Percentiles rank a stretch among this genome's conserved stretches.
phyloP scores from a whole-genome alignment of 2,113 vertebrate species.

The Mesocricetus auratus region DNA sequence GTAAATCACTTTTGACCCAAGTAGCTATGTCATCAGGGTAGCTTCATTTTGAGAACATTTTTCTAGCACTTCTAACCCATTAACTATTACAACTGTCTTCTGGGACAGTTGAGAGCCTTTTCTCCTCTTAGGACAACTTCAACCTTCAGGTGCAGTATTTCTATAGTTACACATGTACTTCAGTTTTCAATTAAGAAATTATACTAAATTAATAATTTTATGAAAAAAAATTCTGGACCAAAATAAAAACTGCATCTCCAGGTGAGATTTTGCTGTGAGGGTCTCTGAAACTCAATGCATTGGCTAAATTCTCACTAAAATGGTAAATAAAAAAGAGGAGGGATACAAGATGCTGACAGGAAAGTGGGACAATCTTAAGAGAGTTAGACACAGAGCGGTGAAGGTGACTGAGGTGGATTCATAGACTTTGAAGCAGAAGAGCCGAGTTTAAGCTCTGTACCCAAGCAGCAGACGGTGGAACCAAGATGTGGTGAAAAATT shows the following conservation, averaged over 20 bases:
- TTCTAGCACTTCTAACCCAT: constrained; percentile 51
- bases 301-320: not conserved
- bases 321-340: not conserved
- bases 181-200: constrained; percentile 10
- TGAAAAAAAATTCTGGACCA: not conserved
- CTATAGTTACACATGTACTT: not conserved
- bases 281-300: constrained; percentile 1
- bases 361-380: not conserved
- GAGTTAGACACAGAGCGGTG: not conserved
- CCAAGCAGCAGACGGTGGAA: not conserved
- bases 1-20: constrained; percentile 41
- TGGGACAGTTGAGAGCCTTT: not conserved
- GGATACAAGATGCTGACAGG: not conserved
- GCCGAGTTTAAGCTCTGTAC: not conserved
- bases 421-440: not conserved
- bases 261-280: not conserved
- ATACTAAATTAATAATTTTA: not conserved
- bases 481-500: not conserved
- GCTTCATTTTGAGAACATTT: constrained; percentile 48
- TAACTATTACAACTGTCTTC: constrained; percentile 47
- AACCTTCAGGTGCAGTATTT: not conserved
- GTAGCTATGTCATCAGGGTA: constrained; percentile 38
- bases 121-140: not conserved
- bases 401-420: not conserved
- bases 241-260: not conserved